A percentile compares a stretch with the other conserved stretches of the same genome.
Evolutionary conservation across 2,113 vertebrate genomes (phyloP).

Genomic region (Dascyllus trimaculatus): DNA sequence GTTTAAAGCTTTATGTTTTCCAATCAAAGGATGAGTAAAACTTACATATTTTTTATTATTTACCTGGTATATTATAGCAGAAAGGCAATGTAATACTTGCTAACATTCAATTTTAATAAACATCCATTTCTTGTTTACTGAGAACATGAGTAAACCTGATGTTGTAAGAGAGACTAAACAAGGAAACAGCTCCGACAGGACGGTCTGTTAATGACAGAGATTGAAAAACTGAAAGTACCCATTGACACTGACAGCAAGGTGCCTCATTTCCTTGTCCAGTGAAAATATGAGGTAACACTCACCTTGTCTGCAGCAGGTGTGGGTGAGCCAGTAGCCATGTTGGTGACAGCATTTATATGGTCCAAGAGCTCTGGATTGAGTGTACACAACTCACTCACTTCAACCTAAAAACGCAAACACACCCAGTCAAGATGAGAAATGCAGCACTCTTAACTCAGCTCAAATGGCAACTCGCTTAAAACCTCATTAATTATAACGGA

Average conservation of each 20-base stretch:
- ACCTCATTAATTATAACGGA: fast-evolving
- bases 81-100: background rate
- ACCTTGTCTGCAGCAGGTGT: constrained; percentile 56
- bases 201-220: too few species aligned
- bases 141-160: too few species aligned
- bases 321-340: background rate
- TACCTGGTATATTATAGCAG: too few species aligned
- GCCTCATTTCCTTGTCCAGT: too few species aligned
- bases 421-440: background rate
- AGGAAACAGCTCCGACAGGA: too few species aligned
- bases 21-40: too few species aligned
- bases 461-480: background rate
- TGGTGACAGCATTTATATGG: constrained; percentile 30
- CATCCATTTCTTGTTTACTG: too few species aligned
- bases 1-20: too few species aligned
- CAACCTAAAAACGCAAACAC: constrained; percentile 57
- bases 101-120: background rate
- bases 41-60: too few species aligned
- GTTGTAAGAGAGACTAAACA: too few species aligned
- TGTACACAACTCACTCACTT: constrained; percentile 61
- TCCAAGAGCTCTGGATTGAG: constrained; percentile 74
- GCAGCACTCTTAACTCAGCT: background rate
- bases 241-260: background rate
- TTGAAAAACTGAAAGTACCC: too few species aligned
- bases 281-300: background rate